Evolutionary conservation across 2,888 invertebrate species (phyloP), one percentile per base, ranked within the genome.

Genomic region (Drosophila meridionalis): DNA sequence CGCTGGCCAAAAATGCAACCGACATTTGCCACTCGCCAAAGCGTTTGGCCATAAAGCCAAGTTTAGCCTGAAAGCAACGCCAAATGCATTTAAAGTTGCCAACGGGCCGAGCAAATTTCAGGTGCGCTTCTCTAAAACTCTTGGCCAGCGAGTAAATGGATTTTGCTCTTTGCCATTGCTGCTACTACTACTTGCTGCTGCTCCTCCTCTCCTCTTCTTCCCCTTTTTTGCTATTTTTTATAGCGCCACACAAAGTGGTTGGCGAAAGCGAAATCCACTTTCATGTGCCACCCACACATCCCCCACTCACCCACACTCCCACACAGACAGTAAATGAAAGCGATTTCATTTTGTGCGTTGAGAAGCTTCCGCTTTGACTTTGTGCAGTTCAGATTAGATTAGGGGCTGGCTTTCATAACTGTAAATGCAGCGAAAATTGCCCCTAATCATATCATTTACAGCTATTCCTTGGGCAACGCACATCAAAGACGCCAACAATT

Each of bases 301-400:
- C 20, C 20, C 20, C 20, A 20, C 20, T 20, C 52, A 12, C 26
- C 20, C 26, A 53, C 30, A 40, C 20, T 20, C 20, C 20, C 20
- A 20, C 8, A 20, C 3, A 42, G 3, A 20, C 2, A 77, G 73
- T 70, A 59, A 79, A 71, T 62, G 70, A 74, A 66, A 58, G 52
- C 56, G 67, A 78, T 82, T 81, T 61, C 55, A 66, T 73, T 77
- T 86, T 60, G 62, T 48, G 40, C 61, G 67, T 50, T n/a, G 26
- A 36, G 20, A 6, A 20, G 30, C 72, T 66, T 70, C 61, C n/a
- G 14, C 43, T 61, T 47, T 12, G 71, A 26, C 66, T 76, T 59
- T 76, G 64, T 69, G 59, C 85, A 91, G 86, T 83, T 87, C 73
- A 87, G 87, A 75, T 92, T 78, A 71, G 67, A 81, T 81, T 78